Evolutionary conservation across 2,113 vertebrate genomes (phyloP), one percentile per base, ranked within the genome.

Genomic region (Cathartes aura): DNA sequence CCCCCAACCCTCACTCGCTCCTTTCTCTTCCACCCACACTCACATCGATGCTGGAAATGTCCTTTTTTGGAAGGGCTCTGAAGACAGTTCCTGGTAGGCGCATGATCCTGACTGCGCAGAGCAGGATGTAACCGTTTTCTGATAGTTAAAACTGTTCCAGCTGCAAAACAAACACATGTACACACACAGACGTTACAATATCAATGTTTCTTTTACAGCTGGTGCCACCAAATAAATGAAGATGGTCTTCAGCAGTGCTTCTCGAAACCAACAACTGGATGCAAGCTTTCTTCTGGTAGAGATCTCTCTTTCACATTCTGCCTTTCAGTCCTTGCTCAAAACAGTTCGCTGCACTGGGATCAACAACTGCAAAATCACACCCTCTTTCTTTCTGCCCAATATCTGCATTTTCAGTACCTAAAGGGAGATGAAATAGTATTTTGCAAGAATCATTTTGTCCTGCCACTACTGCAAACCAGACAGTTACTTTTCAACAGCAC

Each of bases 91-190:
- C 82, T 83, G 63, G 55, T 83, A 80, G 82, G 72, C 8, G 6
- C 15, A 3, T n/a, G 64, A 71, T 67, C 63, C 38, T 43, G 22
- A 58, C 7, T 0, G 0, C 0, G 0, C 59, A 58, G 56, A 45
- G 53, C 0, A 0, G 26, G 58, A 47, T 13, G 20, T 19, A 50
- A 43, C 48, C 58, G 36, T 70, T 93, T 66, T 80, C 80, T 81
- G 62, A 48, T 17, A 55, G 68, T 29, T 73, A 59, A 45, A 82
- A 59, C 45, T 29, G 5, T 87, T 91, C 83, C 72, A 67, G 38
- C 64, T 94, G 64, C 89, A 95, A 91, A 94, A 80, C 85, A 93
- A 79, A 84, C 50, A 86, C 48, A 9, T 10, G 21, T 15, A n/a
- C 48, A 42, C 58, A 81, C 64, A 82, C 13, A 67, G 36, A 81